Evolutionary conservation across 2,113 vertebrate genomes (phyloP).

Genomic region (Neodon shergylaensis): DNA sequence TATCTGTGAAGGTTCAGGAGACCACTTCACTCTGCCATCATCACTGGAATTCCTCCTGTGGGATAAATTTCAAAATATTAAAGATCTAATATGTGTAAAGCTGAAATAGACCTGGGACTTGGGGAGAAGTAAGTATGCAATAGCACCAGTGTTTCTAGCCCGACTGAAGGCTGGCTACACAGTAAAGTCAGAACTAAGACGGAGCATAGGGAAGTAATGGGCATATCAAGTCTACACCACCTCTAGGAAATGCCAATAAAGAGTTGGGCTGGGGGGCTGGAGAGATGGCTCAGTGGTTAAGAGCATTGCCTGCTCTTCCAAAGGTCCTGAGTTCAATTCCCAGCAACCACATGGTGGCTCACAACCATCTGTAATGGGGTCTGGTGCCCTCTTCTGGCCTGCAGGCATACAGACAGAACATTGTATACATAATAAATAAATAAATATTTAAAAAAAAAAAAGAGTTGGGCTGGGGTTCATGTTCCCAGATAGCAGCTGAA

Average conservation of each 20-base stretch:
- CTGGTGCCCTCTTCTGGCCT: too few species aligned
- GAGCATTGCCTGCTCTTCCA: too few species aligned
- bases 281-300: too few species aligned
- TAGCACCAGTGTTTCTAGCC: neutral
- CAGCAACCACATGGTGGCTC: too few species aligned
- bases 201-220: neutral
- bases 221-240: neutral
- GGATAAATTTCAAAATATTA: slow-evolving; percentile 68
- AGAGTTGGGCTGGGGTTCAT: neutral
- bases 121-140: neutral
- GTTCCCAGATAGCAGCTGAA: neutral
- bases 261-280: neutral
- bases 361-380: too few species aligned
- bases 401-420: too few species aligned
- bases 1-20: slow-evolving; percentile 44
- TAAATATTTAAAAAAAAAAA: too few species aligned
- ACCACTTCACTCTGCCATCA: slow-evolving; percentile 56
- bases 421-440: too few species aligned
- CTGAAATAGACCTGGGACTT: slow-evolving; percentile 47
- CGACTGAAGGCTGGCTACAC: slow-evolving; percentile 41
- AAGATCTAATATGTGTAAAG: slow-evolving; percentile 59
- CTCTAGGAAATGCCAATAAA: slow-evolving; percentile 12
- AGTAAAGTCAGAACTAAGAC: slow-evolving; percentile 17
- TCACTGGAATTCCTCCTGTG: slow-evolving; percentile 39
- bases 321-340: too few species aligned